A percentile compares a stretch with the other conserved stretches of the same genome.
Conservation (phyloP, 2,113 vertebrate species). For the Equus przewalskii region DNA sequence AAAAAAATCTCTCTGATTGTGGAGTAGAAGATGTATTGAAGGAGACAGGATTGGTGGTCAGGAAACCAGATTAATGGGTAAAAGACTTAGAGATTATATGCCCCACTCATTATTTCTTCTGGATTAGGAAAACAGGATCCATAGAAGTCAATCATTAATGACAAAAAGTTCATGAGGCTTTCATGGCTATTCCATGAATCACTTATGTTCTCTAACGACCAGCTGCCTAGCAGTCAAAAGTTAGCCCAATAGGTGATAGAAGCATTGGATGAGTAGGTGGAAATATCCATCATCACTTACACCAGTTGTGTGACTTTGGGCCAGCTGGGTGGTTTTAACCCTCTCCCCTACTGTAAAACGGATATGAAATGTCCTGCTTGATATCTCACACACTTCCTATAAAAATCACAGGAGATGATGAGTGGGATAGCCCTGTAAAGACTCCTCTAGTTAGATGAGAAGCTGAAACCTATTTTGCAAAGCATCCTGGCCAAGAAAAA, state of each 20-base stretch:
- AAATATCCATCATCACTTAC: not conserved
- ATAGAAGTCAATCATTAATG: conserved; percentile 22
- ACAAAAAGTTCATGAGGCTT: not conserved
- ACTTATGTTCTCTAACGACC: not conserved
- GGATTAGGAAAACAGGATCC: not conserved
- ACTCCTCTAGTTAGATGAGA: not conserved
- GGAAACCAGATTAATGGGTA: not conserved
- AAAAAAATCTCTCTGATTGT: not conserved
- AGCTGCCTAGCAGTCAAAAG: not conserved
- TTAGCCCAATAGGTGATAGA: not conserved
- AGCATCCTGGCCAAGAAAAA: not conserved
- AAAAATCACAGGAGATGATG: not conserved
- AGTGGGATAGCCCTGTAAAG: not conserved
- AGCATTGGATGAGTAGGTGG: not conserved
- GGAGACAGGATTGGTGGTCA: not conserved
- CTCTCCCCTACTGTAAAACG: not conserved
- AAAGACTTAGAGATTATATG: not conserved
- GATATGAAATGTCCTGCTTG: not conserved
- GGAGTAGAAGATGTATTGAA: not conserved
- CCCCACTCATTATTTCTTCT: not conserved
- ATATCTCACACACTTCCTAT: not conserved
- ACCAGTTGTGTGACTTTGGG: not conserved
- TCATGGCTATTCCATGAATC: not conserved
- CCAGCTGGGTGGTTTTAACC: not conserved
- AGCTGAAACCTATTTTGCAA: not conserved